These are phyloP conservation scores for Lagocephalus sceleratus DNA, from an alignment of 2,797 vertebrate species.

Conservation along the genomic window DNA sequence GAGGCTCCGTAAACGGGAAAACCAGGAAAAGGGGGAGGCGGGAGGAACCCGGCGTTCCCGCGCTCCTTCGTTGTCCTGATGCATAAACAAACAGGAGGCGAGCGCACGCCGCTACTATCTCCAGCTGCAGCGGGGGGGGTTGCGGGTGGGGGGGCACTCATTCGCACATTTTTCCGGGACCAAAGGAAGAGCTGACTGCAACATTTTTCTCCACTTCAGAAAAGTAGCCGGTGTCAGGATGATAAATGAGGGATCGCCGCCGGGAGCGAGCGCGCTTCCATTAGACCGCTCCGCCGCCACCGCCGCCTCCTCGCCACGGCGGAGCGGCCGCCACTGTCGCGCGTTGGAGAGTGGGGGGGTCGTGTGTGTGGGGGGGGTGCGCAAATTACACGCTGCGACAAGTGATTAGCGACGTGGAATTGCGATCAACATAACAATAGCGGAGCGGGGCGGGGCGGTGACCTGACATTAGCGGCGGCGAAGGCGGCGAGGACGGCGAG, in stretches of 20 bases:
- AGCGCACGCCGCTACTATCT: constrained; percentile 4
- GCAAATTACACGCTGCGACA: constrained; percentile 48
- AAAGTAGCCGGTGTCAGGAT: constrained; percentile 81
- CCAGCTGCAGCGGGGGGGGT: too few relatives aligned
- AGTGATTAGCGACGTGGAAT: constrained; percentile 61
- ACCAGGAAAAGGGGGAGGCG: constrained; percentile 38
- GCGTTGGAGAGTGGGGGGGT: too few relatives aligned
- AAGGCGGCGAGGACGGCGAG: constrained; percentile 5
- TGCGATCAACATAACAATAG: constrained; percentile 52
- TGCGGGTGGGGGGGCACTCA: constrained; percentile 23
- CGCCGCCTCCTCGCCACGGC: constrained; percentile 20
- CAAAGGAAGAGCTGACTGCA: constrained; percentile 79
- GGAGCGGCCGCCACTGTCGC: constrained; percentile 25
- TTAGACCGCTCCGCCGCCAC: constrained; percentile 56
- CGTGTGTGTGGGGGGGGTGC: constrained; percentile 26
- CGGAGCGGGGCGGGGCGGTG: constrained; percentile 37
- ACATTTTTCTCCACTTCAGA: constrained; percentile 82
- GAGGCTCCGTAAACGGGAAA: constrained; percentile 56
- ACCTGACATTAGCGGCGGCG: constrained; percentile 55
- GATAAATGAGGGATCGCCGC: constrained; percentile 77
- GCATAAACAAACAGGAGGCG: constrained; percentile 41
- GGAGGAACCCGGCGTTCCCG: constrained; percentile 59
- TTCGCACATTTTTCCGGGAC: constrained; percentile 61
- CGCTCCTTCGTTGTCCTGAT: constrained; percentile 70
- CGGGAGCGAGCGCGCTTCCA: constrained; percentile 72